phyloP scores from a whole-genome alignment of 2,888 invertebrate genomes.

The Deilephila elpenor region DNA sequence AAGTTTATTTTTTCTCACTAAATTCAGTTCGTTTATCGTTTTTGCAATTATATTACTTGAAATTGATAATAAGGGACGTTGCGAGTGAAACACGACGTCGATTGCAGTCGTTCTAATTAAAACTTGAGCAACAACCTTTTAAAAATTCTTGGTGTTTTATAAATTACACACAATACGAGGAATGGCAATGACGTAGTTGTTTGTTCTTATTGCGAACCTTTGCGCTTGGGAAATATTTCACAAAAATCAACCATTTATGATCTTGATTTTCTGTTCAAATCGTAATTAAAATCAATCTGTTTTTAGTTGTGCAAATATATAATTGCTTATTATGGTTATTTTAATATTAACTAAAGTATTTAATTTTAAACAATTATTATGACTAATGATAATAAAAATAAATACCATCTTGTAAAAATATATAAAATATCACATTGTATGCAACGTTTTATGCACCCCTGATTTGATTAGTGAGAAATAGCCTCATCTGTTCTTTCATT shows the following conservation, averaged over 20 bases:
- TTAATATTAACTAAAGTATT: not conserved
- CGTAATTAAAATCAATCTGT: too few relatives aligned
- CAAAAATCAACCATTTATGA: not conserved
- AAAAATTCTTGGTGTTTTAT: slow-evolving; percentile 3
- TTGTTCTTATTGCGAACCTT: not conserved
- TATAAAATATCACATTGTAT: not conserved
- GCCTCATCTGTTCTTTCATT: not conserved
- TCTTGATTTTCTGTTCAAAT: too few relatives aligned
- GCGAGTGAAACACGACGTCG: not conserved
- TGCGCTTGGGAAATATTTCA: not conserved
- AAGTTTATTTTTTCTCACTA: slow-evolving; percentile 20
- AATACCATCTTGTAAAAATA: not conserved
- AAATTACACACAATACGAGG: not conserved
- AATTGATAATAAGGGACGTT: slow-evolving; percentile 8
- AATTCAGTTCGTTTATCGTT: slow-evolving; percentile 10
- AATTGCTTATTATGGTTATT: not conserved
- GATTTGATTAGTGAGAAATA: slow-evolving; percentile 5
- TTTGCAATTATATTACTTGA: slow-evolving; percentile 8
- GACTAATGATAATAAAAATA: not conserved
- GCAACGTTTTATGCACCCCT: not conserved
- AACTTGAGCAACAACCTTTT: slow-evolving; percentile 1
- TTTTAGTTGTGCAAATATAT: not conserved
- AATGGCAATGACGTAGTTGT: slow-evolving; percentile 13
- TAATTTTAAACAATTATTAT: not conserved
- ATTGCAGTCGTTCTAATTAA: slow-evolving; percentile 13